phyloP scores from a whole-genome alignment of 2,797 vertebrate genomes.

The Petrocephalus schoutedeni region DNA sequence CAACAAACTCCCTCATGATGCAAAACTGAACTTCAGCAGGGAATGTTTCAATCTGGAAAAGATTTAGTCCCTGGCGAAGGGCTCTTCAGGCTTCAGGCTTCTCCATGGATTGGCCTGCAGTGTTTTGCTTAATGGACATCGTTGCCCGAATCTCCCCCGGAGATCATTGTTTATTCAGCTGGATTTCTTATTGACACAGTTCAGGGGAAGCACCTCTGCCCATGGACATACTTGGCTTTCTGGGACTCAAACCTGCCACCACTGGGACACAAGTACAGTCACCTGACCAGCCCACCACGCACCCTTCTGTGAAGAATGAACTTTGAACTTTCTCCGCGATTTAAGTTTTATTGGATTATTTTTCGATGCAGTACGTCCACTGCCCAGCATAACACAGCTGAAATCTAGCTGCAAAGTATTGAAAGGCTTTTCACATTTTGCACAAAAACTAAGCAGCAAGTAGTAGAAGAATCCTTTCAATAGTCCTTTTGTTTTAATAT shows the following conservation, averaged over 20 bases:
- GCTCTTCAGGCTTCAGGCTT: not conserved
- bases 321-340: not conserved
- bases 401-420: not conserved
- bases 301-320: not conserved
- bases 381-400: not conserved
- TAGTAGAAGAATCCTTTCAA: not conserved
- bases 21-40: not conserved
- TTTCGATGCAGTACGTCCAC: not conserved
- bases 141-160: not conserved
- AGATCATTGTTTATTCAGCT: not conserved
- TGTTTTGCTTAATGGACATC: slow-evolving; percentile 3
- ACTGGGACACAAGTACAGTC: not conserved
- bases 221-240: not conserved
- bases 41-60: slow-evolving; percentile 3
- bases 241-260: not conserved
- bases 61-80: not conserved
- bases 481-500: not conserved
- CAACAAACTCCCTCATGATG: not conserved
- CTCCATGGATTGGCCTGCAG: not conserved
- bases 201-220: not conserved
- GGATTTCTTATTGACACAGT: not conserved
- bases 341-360: not conserved
- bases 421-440: not conserved
- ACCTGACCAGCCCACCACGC: not conserved
- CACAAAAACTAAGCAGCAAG: not conserved